These are phyloP conservation scores for Meandrusa payeni DNA, from an alignment of 2,888 invertebrate genomes.

Conservation along the genomic window DNA sequence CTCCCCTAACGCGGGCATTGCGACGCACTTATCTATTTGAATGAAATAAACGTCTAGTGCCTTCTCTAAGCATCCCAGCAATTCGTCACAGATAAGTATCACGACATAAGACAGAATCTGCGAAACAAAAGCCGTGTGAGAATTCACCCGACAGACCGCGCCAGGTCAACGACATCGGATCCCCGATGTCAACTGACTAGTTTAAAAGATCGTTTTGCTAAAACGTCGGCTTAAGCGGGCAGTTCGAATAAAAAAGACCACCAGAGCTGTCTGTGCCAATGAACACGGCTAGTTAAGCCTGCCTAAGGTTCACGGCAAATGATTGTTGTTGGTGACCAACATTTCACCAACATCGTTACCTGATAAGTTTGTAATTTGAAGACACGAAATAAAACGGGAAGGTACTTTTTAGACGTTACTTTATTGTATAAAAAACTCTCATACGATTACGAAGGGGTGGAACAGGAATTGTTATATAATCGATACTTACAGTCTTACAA, in stretches of 20 bases:
- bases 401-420: too few relatives aligned
- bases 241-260: background rate
- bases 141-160: conserved; percentile 10
- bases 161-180: conserved; percentile 18
- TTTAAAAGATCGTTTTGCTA: conserved; percentile 12
- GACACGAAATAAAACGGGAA: too few relatives aligned
- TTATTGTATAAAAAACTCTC: too few relatives aligned
- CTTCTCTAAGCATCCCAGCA: too few relatives aligned
- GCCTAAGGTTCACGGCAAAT: background rate
- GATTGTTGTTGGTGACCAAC: background rate
- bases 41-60: too few relatives aligned
- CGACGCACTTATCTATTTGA: too few relatives aligned
- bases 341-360: background rate
- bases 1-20: too few relatives aligned
- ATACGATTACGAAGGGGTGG: too few relatives aligned
- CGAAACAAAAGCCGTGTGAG: conserved; percentile 16
- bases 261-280: background rate
- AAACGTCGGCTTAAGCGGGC: conserved; percentile 10
- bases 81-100: conserved; percentile 16
- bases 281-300: conserved; percentile 3
- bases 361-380: too few relatives aligned
- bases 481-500: too few relatives aligned
- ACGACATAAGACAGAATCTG: background rate
- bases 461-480: too few relatives aligned
- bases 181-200: conserved; percentile 17